These are phyloP conservation scores for Pseudomyrmex dendroicus DNA, from an alignment of 1,140 invertebrate species.

Conservation along the genomic window DNA sequence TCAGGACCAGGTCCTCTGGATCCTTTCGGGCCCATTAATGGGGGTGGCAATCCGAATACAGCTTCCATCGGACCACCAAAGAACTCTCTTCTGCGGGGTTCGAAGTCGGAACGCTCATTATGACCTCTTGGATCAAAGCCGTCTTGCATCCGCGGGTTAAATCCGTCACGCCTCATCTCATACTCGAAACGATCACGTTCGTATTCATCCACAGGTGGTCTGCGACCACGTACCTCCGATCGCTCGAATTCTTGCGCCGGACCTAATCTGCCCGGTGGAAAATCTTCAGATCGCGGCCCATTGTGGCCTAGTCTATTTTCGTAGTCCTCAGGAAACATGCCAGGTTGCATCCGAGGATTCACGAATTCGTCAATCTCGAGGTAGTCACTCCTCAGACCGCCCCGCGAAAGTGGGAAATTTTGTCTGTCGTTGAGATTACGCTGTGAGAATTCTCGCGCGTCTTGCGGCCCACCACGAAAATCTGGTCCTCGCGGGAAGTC, in stretches of 20 bases:
- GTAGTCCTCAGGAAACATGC: constrained; percentile 78
- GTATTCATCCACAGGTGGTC: constrained; percentile 80
- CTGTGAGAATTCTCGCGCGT: constrained; percentile 77
- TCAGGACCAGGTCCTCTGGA: constrained; percentile 83
- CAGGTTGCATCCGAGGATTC: constrained; percentile 76
- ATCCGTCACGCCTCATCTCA: constrained; percentile 80
- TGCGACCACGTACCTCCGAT: constrained; percentile 76
- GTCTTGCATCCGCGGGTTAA: constrained; percentile 77
- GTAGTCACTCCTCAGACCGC: constrained; percentile 69
- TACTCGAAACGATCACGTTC: constrained; percentile 82
- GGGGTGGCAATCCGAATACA: constrained; percentile 79
- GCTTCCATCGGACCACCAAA: constrained; percentile 80
- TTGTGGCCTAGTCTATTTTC: constrained; percentile 79
- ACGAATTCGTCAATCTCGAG: constrained; percentile 79
- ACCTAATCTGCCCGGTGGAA: constrained; percentile 76
- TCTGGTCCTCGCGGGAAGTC: constrained; percentile 77
- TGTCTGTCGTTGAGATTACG: constrained; percentile 65
- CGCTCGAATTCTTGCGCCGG: constrained; percentile 78
- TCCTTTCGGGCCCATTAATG: constrained; percentile 83
- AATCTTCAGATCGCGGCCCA: constrained; percentile 81
- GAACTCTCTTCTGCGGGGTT: constrained; percentile 81
- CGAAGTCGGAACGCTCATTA: constrained; percentile 80
- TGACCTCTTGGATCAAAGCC: constrained; percentile 79
- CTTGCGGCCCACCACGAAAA: constrained; percentile 73
- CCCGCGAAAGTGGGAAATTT: constrained; percentile 66